These are phyloP conservation scores for Phenganax marumi DNA, from an alignment of 92 coral and sea anemone species.

Conservation along the genomic window DNA sequence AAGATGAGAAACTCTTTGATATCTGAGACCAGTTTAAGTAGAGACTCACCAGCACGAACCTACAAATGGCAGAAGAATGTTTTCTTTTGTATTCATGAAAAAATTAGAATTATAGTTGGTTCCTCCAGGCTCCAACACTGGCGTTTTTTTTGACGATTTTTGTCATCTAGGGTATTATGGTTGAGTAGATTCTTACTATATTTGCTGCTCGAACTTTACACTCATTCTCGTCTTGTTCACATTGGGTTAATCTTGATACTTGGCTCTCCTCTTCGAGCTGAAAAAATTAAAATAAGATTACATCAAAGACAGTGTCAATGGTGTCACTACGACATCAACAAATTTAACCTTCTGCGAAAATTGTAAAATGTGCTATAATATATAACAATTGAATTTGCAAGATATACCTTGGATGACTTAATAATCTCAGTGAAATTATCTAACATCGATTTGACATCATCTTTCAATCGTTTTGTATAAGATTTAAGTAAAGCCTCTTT, in stretches of 20 bases:
- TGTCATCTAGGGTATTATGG: not conserved
- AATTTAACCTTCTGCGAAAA: not conserved
- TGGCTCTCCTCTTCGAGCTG: constrained; percentile 88
- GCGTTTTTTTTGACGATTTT: not conserved
- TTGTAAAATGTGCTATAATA: not conserved
- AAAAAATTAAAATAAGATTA: not conserved
- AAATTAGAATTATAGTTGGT: not conserved
- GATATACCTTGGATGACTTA: constrained; percentile 82
- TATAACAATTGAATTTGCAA: no score
- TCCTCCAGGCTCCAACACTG: not conserved
- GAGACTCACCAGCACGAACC: constrained; percentile 97
- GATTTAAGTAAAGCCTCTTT: constrained; percentile 92
- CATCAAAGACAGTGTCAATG: not conserved
- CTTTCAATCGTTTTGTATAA: constrained; percentile 90
- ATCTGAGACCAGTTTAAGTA: constrained; percentile 93
- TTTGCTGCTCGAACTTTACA: constrained; percentile 91
- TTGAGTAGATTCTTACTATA: constrained; percentile 65
- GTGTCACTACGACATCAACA: not conserved
- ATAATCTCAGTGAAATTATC: constrained; percentile 97
- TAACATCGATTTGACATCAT: constrained; percentile 88
- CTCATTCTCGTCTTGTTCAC: constrained; percentile 88
- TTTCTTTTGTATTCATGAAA: not conserved
- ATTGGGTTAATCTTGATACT: constrained; percentile 77
- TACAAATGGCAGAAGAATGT: constrained; percentile 21
- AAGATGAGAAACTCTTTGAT: constrained; percentile 92